phyloP scores from a whole-genome alignment of 2,797 vertebrate genomes.

The Percopsis omiscomaycus region DNA sequence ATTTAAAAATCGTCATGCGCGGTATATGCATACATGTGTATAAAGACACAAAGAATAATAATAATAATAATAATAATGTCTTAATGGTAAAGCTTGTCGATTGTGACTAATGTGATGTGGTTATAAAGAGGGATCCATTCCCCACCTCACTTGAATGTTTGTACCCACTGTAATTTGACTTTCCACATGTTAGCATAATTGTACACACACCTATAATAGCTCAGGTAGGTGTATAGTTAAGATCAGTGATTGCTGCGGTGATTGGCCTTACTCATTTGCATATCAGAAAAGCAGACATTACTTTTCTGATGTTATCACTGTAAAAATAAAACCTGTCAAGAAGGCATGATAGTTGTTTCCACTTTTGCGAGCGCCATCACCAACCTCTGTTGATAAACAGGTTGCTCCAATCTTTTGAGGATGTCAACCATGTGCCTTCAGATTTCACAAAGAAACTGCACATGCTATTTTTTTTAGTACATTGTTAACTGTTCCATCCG shows the following conservation, averaged over 20 bases:
- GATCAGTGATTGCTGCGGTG: background rate
- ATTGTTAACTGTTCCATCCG: background rate
- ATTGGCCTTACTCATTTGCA: slow-evolving; percentile 5
- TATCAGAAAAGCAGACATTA: slow-evolving; percentile 37
- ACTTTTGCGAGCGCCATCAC: slow-evolving; percentile 16
- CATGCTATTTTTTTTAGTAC: background rate
- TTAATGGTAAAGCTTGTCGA: too few species aligned
- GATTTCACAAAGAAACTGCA: slow-evolving; percentile 20
- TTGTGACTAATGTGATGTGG: too few species aligned
- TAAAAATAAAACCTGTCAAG: slow-evolving; percentile 47
- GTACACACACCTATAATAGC: too few species aligned
- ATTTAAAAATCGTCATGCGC: slow-evolving; percentile 8
- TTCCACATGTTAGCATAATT: too few species aligned
- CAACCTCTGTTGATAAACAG: slow-evolving; percentile 49
- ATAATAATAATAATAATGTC: too few species aligned
- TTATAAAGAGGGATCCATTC: too few species aligned
- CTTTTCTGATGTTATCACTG: slow-evolving; percentile 36
- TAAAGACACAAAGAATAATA: too few species aligned
- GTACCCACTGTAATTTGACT: too few species aligned
- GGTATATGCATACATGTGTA: background rate
- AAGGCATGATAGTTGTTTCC: slow-evolving; percentile 16
- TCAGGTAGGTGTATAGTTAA: slow-evolving; percentile 28
- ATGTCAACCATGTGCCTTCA: slow-evolving; percentile 27
- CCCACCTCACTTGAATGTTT: too few species aligned
- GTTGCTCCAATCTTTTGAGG: slow-evolving; percentile 50